These are phyloP conservation scores for Labroides dimidiatus DNA, from an alignment of 2,797 vertebrate species.

Conservation along the genomic window DNA sequence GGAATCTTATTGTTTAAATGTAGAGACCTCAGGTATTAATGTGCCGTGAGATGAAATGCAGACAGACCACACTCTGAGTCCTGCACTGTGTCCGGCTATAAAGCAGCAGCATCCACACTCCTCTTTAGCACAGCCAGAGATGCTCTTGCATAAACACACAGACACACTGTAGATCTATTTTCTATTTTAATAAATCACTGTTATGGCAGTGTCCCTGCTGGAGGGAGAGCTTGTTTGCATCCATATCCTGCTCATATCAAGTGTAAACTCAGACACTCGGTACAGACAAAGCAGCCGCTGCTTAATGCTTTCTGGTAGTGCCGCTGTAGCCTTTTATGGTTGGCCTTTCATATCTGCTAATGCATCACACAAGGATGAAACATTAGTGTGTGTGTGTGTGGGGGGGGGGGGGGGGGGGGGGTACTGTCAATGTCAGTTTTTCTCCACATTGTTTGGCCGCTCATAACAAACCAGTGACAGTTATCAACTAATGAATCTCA, in stretches of 20 bases:
- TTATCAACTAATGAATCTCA: slow-evolving; percentile 17
- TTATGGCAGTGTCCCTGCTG: slow-evolving; percentile 56
- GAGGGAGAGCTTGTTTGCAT: slow-evolving; percentile 67
- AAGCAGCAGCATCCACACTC: slow-evolving; percentile 47
- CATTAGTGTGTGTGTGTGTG: slow-evolving; percentile 26
- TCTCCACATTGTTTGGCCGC: slow-evolving; percentile 29
- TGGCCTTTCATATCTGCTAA: slow-evolving; percentile 64
- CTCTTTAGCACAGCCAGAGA: slow-evolving; percentile 53
- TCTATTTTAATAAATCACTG: slow-evolving; percentile 74
- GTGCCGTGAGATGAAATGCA: slow-evolving; percentile 42
- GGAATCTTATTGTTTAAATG: not conserved
- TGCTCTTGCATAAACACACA: slow-evolving; percentile 70
- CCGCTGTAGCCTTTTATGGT: slow-evolving; percentile 83
- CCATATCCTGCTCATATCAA: slow-evolving; percentile 65
- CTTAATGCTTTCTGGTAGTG: slow-evolving; percentile 60
- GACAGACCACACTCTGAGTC: slow-evolving; percentile 32
- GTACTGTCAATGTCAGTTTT: slow-evolving; percentile 32
- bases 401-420: slow-evolving; percentile 24
- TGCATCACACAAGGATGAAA: slow-evolving; percentile 63
- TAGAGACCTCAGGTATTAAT: not conserved
- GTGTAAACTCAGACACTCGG: slow-evolving; percentile 73
- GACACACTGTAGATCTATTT: slow-evolving; percentile 50
- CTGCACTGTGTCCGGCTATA: slow-evolving; percentile 46
- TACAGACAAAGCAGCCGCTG: slow-evolving; percentile 51
- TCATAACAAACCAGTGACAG: slow-evolving; percentile 23